phyloP scores from a whole-genome alignment of 2,888 invertebrate species.

The Pterobdella sp. region DNA sequence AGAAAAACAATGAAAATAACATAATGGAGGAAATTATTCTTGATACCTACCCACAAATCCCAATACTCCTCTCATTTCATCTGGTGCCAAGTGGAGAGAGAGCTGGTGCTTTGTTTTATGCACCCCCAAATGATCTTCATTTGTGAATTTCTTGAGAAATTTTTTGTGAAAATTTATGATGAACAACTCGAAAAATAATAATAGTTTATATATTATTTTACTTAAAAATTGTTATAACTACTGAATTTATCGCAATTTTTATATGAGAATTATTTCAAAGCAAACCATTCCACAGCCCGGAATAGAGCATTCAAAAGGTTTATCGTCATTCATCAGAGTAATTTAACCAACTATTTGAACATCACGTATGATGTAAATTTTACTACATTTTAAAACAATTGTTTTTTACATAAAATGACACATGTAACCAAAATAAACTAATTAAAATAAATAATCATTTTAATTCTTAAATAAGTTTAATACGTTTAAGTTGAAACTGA shows the following conservation, averaged over 20 bases:
- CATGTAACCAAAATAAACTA: too few species aligned
- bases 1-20: not conserved
- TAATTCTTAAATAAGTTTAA: too few species aligned
- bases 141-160: slow-evolving; percentile 62
- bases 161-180: not conserved
- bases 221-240: not conserved
- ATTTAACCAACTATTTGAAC: too few species aligned
- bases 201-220: not conserved
- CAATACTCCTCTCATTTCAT: slow-evolving; percentile 17
- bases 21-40: not conserved
- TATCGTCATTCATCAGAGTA: slow-evolving; percentile 48
- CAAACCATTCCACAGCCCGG: slow-evolving; percentile 65
- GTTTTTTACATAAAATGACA: too few species aligned
- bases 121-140: slow-evolving; percentile 70
- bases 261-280: too few species aligned
- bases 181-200: not conserved
- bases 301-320: slow-evolving; percentile 64
- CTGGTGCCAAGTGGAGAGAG: slow-evolving; percentile 61
- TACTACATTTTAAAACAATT: too few species aligned
- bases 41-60: slow-evolving; percentile 61
- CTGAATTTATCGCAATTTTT: not conserved
- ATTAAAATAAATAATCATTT: too few species aligned
- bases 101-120: slow-evolving; percentile 77
- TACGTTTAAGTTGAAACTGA: too few species aligned
- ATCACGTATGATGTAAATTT: too few species aligned